Percentiles rank a stretch among this genome's conserved stretches.
Evolutionary conservation across 2,888 invertebrate species (phyloP).

Genomic region (Amiota communis): DNA sequence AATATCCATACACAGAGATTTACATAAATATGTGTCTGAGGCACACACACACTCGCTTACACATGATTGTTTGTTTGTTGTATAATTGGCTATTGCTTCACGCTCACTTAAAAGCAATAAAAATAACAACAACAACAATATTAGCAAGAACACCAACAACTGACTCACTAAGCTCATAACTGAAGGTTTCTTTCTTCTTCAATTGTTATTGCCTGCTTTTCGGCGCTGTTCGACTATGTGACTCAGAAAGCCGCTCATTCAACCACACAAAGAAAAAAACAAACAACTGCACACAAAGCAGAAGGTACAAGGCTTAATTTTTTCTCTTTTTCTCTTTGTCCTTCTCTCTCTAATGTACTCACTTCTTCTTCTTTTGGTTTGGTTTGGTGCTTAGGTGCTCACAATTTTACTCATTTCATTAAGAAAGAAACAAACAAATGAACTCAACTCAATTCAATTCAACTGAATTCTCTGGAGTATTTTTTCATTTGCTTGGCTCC

Average conservation of each 20-base stretch:
- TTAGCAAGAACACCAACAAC: conserved; percentile 5
- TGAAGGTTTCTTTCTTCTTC: no score
- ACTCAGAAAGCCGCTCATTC: conserved; percentile 8
- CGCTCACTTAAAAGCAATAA: conserved; percentile 14
- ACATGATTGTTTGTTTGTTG: background rate
- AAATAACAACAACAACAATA: background rate
- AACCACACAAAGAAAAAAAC: conserved; percentile 7
- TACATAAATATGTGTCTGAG: background rate
- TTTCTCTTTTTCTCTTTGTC: background rate
- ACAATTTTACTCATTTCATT: background rate
- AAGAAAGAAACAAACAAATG: background rate
- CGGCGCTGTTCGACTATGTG: background rate
- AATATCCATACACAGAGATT: no score
- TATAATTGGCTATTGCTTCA: conserved; percentile 27
- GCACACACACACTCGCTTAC: background rate
- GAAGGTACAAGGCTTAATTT: background rate
- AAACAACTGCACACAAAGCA: background rate
- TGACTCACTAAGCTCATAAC: no score
- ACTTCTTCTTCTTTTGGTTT: background rate
- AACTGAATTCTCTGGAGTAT: conserved; percentile 7
- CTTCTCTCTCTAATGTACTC: background rate
- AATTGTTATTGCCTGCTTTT: no score
- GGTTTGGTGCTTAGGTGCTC: background rate
- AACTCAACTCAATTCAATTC: conserved; percentile 17
- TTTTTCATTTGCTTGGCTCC: conserved; percentile 14